phyloP scores from a whole-genome alignment of 2,113 vertebrate genomes.

The Alouatta palliata region DNA sequence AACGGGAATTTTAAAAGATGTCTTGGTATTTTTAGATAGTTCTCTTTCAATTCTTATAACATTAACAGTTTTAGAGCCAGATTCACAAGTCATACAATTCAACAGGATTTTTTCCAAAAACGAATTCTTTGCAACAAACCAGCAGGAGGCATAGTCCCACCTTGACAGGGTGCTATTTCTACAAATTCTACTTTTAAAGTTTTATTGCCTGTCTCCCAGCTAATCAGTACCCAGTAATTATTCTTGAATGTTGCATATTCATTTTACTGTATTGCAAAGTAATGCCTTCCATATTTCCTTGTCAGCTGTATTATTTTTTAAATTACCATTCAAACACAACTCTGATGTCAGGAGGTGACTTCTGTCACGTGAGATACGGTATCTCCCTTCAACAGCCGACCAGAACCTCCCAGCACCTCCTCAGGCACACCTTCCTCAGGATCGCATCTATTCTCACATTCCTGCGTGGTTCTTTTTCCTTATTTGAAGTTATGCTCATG shows the following conservation, averaged over 20 bases:
- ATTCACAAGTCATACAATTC: background rate
- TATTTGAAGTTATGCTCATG: conserved; percentile 63
- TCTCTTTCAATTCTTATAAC: background rate
- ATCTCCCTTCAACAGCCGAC: conserved; percentile 64
- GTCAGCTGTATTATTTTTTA: conserved; percentile 23
- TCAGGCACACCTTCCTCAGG: conserved; percentile 2
- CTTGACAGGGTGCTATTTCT: background rate
- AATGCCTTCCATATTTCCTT: conserved; percentile 38
- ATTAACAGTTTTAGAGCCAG: background rate
- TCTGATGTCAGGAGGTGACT: conserved; percentile 51
- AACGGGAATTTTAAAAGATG: background rate
- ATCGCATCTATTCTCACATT: conserved; percentile 55
- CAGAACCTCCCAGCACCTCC: conserved; percentile 59
- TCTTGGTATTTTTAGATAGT: background rate
- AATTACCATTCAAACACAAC: conserved; percentile 29
- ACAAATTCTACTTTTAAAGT: background rate
- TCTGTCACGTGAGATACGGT: conserved; percentile 23
- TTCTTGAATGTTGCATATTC: background rate
- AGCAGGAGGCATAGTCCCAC: background rate
- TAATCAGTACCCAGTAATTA: background rate
- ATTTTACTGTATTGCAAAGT: background rate
- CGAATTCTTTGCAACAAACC: background rate
- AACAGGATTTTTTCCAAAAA: background rate
- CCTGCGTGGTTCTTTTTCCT: conserved; percentile 59
- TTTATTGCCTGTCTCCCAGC: background rate